A percentile compares a stretch with the other conserved stretches of the same genome.
Evolutionary conservation across 1,140 invertebrate genomes (phyloP).

Genomic region (Aphis gossypii): DNA sequence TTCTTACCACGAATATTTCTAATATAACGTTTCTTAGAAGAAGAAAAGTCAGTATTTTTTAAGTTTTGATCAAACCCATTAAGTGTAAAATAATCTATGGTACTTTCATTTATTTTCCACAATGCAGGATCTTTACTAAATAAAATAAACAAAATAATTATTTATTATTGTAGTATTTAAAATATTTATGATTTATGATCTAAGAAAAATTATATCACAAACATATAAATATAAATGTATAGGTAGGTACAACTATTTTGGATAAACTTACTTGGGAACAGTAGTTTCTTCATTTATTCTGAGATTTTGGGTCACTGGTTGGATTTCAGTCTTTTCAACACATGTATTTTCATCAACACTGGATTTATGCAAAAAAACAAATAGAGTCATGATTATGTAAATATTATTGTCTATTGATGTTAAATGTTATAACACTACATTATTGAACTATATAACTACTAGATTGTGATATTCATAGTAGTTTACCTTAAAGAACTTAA

Average conservation of each 20-base stretch:
- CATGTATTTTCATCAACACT: conserved; percentile 22
- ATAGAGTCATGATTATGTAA: conserved; percentile 27
- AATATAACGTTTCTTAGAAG: conserved; percentile 26
- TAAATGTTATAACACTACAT: conserved; percentile 29
- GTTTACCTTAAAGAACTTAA: conserved; percentile 18
- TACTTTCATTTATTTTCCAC: conserved; percentile 43
- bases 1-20: not conserved
- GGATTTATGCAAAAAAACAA: conserved; percentile 19
- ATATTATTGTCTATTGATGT: not conserved
- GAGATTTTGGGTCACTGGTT: not conserved
- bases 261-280: conserved; percentile 15
- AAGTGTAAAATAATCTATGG: conserved; percentile 30
- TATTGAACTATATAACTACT: conserved; percentile 9
- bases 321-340: not conserved
- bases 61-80: conserved; percentile 43
- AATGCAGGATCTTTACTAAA: conserved; percentile 43
- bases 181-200: conserved; percentile 5
- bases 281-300: not conserved
- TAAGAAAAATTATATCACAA: not conserved
- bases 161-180: not conserved
- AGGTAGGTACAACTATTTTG: not conserved
- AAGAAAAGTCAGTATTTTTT: conserved; percentile 30
- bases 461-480: not conserved
- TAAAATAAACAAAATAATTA: not conserved
- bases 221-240: not conserved